Conservation (phyloP, 1,140 invertebrate genomes). For the Brevipalpus yothersi region DNA sequence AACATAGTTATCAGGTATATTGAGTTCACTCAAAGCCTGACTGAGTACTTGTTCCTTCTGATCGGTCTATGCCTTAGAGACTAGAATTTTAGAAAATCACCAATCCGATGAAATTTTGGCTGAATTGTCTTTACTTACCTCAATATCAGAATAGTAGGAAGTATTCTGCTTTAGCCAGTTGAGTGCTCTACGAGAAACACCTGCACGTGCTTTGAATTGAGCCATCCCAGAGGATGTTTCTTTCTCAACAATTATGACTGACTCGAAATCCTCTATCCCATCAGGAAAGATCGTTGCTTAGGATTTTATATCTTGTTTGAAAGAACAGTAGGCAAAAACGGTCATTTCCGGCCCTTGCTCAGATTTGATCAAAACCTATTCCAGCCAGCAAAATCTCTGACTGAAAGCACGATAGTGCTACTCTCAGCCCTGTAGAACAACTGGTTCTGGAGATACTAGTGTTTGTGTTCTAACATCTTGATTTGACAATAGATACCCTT, state of each 20-base stretch:
- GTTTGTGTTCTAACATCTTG: too few relatives aligned
- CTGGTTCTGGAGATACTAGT: too few relatives aligned
- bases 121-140: background rate
- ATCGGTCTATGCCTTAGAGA: background rate
- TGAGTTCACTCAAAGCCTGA: background rate
- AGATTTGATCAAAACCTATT: too few relatives aligned
- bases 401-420: too few relatives aligned
- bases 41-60: too few relatives aligned
- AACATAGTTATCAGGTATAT: background rate
- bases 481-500: too few relatives aligned
- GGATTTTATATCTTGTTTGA: background rate
- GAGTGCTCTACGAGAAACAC: background rate
- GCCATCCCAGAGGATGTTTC: background rate
- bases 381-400: too few relatives aligned
- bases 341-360: too few relatives aligned
- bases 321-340: too few relatives aligned
- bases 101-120: background rate
- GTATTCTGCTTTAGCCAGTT: background rate
- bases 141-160: background rate
- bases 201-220: background rate
- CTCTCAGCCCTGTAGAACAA: too few relatives aligned
- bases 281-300: background rate
- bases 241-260: background rate
- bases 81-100: background rate
- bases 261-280: background rate